phyloP scores from a whole-genome alignment of 2,888 invertebrate species.

The Sinodicranocentrus sp. region DNA sequence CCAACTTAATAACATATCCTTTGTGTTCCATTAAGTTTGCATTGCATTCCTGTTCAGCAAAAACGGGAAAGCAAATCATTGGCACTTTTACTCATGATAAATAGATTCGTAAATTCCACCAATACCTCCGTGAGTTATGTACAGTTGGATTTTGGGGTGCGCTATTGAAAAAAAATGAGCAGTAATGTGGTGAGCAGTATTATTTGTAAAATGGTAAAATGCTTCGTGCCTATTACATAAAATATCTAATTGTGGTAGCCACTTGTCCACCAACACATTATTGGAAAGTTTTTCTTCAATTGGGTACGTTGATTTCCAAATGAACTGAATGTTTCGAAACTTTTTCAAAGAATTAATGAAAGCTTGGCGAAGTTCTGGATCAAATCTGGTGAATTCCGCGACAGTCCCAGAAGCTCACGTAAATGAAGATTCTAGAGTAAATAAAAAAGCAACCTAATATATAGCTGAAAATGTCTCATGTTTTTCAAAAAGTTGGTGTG shows the following conservation, averaged over 20 bases:
- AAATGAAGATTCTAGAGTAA: too few relatives aligned
- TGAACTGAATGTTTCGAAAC: conserved; percentile 50
- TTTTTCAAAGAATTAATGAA: conserved; percentile 50
- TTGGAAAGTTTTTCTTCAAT: conserved; percentile 23
- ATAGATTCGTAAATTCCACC: conserved; percentile 72
- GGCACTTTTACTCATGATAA: conserved; percentile 64
- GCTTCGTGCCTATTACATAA: too few relatives aligned
- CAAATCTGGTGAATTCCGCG: conserved; percentile 53
- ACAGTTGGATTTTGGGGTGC: conserved; percentile 55
- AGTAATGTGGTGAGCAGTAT: too few relatives aligned
- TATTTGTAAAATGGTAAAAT: too few relatives aligned
- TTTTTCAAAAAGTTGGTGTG: neutral
- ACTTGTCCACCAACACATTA: conserved; percentile 46
- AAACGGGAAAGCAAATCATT: conserved; percentile 57
- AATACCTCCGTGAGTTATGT: conserved; percentile 72
- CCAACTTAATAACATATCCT: conserved; percentile 64
- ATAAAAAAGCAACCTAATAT: conserved; percentile 56
- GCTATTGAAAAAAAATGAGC: too few relatives aligned
- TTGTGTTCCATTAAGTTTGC: conserved; percentile 55
- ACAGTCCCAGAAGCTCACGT: conserved; percentile 67
- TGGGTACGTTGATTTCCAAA: conserved; percentile 60
- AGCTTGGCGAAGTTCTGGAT: conserved; percentile 26
- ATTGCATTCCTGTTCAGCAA: conserved; percentile 74
- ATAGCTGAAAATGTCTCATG: conserved; percentile 44
- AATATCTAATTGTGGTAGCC: conserved; percentile 54